Evolutionary conservation across 2,113 vertebrate species (phyloP), one percentile per base, ranked within the genome.

Genomic region (Bufo gargarizans): DNA sequence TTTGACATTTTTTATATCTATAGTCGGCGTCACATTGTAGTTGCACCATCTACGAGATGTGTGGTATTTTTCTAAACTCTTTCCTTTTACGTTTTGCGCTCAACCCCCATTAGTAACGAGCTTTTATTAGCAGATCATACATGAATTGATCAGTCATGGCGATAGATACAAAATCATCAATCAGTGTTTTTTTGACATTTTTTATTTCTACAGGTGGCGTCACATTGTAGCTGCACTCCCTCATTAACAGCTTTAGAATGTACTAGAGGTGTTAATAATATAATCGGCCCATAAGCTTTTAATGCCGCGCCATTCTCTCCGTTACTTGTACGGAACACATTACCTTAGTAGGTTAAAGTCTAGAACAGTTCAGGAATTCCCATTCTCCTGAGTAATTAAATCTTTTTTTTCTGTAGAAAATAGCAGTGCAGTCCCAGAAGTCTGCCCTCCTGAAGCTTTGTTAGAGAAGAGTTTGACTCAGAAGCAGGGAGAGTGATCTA

Each of bases 241-340:
- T 55, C 69, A 49, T n/a, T 67, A 67, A 45, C 22, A 16, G 9
- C 43, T 19, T 47, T 65, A 65, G 20, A 10, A 71, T 84, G 50
- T 72, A 84, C 50, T 59, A 4, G 9, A 47, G 67, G 67, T 76
- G 69, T 58, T 74, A 76, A 59, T 71, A 71, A 69, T 84, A 59
- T 43, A 74, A 85, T 85, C 20, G 76, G 53, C 33, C 56, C 83
- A 22, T 85, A 85, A 85, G 67, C 83, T 85, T 74, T 85, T 85
- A 85, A 85, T 85, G 10, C 83, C 20, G 33, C 67, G 7, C 33
- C 50, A 59, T 50, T 85, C 67, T 85, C 49, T 20, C 72, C 56
- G 13, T 72, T 84, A 84, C 65, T 71, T 56, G 47, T 16, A 45
- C 59, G 50, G 43, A 20, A 47, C 45, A 13, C 59, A 49, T 82